Evolutionary conservation across 2,797 vertebrate species (phyloP).

Genomic region (Coreius guichenoti): DNA sequence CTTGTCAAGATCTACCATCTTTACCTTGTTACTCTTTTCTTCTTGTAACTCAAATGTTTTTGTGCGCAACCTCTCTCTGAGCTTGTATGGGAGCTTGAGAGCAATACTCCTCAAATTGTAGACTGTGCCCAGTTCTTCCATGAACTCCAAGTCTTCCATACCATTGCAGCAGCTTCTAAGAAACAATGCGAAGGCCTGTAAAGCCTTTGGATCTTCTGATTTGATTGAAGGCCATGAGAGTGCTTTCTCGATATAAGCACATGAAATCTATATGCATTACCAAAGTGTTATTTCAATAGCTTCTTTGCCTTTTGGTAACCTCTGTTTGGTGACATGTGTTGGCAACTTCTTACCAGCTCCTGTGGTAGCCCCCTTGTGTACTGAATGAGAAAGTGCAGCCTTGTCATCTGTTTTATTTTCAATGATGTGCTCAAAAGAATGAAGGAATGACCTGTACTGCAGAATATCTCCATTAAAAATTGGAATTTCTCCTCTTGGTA

Average conservation of each 20-base stretch:
- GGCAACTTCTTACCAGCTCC: neutral
- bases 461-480: conserved; percentile 4
- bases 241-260: neutral
- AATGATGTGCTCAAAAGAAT: conserved; percentile 6
- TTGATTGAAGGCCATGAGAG: neutral
- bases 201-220: neutral
- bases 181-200: neutral
- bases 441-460: neutral
- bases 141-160: conserved; percentile 1
- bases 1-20: neutral
- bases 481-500: too few species aligned
- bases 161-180: neutral
- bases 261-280: neutral
- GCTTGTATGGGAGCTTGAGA: neutral
- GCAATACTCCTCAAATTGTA: neutral
- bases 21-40: neutral
- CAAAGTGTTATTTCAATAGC: neutral
- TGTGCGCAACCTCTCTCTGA: neutral
- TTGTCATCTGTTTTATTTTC: conserved; percentile 1
- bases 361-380: conserved; percentile 2
- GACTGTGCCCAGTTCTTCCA: neutral
- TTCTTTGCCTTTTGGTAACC: conserved; percentile 4
- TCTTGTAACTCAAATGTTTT: neutral
- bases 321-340: neutral
- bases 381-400: neutral